These are phyloP conservation scores for Empis livida DNA, from an alignment of 2,888 invertebrate species.

Conservation along the genomic window DNA sequence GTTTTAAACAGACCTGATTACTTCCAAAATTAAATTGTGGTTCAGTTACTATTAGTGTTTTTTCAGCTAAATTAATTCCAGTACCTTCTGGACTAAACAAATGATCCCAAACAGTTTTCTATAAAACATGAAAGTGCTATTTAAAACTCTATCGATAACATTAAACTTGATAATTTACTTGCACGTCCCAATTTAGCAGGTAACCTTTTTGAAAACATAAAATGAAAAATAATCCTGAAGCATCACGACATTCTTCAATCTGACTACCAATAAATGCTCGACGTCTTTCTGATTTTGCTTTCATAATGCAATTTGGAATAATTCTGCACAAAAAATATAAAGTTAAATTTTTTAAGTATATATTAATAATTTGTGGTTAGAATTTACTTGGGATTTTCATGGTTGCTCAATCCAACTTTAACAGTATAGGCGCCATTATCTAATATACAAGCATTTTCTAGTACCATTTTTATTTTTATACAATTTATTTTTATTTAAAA, in stretches of 20 bases:
- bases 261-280: slow-evolving; percentile 89
- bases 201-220: slow-evolving; percentile 92
- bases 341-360: no score
- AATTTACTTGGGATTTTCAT: slow-evolving; percentile 48
- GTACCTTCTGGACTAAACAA: slow-evolving; percentile 78
- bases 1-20: slow-evolving; percentile 62
- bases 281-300: slow-evolving; percentile 91
- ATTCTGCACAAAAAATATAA: no score
- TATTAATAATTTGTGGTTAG: no score
- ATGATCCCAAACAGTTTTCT: slow-evolving; percentile 94
- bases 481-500: no score
- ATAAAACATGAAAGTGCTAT: slow-evolving; percentile 8
- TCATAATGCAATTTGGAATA: slow-evolving; percentile 92
- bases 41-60: slow-evolving; percentile 79
- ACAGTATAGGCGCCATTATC: slow-evolving; percentile 84
- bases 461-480: neutral
- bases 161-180: slow-evolving; percentile 11
- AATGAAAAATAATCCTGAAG: slow-evolving; percentile 87
- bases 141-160: neutral
- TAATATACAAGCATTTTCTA: slow-evolving; percentile 37
- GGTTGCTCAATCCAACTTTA: slow-evolving; percentile 69
- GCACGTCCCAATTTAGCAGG: slow-evolving; percentile 89
- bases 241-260: slow-evolving; percentile 92
- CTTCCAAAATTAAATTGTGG: slow-evolving; percentile 87
- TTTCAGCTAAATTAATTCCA: slow-evolving; percentile 62